phyloP scores from a whole-genome alignment of 1,140 invertebrate genomes.

The Aphelenchoides besseyi region DNA sequence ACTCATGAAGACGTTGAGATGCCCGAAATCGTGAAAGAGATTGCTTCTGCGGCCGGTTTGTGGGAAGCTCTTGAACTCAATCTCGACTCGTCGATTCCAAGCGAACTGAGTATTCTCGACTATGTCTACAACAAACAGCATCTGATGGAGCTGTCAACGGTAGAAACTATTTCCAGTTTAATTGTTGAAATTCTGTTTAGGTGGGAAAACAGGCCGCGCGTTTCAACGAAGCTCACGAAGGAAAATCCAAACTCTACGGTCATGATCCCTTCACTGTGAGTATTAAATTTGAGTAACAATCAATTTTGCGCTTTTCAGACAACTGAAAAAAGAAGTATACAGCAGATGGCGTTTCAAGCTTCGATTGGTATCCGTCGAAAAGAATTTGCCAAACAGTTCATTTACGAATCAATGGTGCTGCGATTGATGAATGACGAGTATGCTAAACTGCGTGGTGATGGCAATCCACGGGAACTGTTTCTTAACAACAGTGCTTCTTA shows the following conservation, averaged over 20 bases:
- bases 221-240: no score
- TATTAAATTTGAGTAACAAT: no score
- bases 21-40: no score
- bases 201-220: no score
- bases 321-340: not conserved
- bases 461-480: slow-evolving; percentile 4
- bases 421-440: slow-evolving; percentile 22
- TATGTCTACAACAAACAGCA: not conserved
- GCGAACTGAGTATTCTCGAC: no score
- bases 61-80: no score
- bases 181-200: not conserved
- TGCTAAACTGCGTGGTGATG: slow-evolving; percentile 1
- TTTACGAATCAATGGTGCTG: slow-evolving; percentile 17
- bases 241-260: no score
- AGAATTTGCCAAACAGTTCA: slow-evolving; percentile 10
- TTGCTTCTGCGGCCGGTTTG: no score
- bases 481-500: not conserved
- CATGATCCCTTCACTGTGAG: no score
- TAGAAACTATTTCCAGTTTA: not conserved
- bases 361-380: not conserved
- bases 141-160: not conserved
- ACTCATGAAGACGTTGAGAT: no score
- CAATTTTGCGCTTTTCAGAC: no score
- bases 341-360: not conserved
- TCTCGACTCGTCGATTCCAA: no score